phyloP scores from a whole-genome alignment of 1,140 invertebrate genomes.

The Anastrepha ludens region DNA sequence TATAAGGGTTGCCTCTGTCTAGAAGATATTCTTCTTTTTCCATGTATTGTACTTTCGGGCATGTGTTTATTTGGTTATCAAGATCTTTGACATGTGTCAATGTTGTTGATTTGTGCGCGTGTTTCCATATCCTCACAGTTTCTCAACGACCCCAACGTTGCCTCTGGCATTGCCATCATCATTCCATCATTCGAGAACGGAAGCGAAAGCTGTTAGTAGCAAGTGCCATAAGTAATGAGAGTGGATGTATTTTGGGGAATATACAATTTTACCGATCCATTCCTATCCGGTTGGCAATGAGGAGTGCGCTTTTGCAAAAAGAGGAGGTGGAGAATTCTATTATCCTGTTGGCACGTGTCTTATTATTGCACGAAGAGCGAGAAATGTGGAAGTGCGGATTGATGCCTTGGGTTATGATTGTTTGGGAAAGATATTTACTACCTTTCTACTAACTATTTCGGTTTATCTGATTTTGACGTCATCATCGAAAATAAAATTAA shows the following conservation, averaged over 20 bases:
- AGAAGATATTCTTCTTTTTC: not conserved
- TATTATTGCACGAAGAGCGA: constrained; percentile 7
- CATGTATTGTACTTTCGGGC: not conserved
- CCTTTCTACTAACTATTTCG: not conserved
- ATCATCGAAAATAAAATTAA: not conserved
- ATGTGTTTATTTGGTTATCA: constrained; percentile 34
- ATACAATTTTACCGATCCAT: not conserved
- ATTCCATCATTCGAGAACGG: not conserved
- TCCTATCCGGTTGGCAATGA: constrained; percentile 32
- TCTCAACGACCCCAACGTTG: not conserved
- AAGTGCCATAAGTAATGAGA: constrained; percentile 13
- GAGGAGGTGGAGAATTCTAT: constrained; percentile 19
- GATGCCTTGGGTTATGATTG: not conserved
- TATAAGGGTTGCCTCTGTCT: not conserved
- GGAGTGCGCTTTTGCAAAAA: not conserved
- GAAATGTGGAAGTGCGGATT: not conserved
- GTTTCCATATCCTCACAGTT: constrained; percentile 10
- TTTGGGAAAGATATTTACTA: not conserved
- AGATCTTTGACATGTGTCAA: constrained; percentile 56
- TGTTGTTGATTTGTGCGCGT: constrained; percentile 7
- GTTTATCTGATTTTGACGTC: constrained; percentile 18
- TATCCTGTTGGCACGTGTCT: constrained; percentile 47
- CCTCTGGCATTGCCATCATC: not conserved
- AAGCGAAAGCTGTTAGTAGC: not conserved
- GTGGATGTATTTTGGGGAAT: not conserved